Evolutionary conservation across 2,113 vertebrate species (phyloP).

Genomic region (Pseudois nayaur): DNA sequence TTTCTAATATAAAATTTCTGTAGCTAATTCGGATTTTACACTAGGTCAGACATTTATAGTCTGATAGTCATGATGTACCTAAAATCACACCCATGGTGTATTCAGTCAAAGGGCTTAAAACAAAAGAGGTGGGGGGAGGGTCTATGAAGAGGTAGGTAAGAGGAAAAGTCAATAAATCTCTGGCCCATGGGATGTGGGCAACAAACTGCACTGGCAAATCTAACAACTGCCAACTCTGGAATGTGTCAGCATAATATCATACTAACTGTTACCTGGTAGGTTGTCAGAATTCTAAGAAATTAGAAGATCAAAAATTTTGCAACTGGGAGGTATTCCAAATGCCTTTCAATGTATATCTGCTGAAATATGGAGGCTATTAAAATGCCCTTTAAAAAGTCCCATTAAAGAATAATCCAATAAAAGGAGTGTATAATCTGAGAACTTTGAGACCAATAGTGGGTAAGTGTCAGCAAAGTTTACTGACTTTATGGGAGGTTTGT

Average conservation of each 20-base stretch:
- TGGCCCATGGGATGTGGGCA: constrained; percentile 61
- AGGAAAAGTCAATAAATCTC: constrained; percentile 71
- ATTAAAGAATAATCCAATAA: constrained; percentile 76
- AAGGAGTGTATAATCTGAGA: constrained; percentile 61
- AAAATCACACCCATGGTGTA: neutral
- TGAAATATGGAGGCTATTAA: constrained; percentile 75
- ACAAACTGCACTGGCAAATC: constrained; percentile 53
- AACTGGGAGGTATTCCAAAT: constrained; percentile 69
- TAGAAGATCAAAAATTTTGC: constrained; percentile 68
- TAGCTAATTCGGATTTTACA: neutral
- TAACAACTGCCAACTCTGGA: constrained; percentile 73
- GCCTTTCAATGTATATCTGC: constrained; percentile 63
- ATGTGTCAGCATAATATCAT: constrained; percentile 71
- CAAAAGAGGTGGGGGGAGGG: neutral
- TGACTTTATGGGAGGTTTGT: neutral
- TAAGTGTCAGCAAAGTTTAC: neutral
- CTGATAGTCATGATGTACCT: neutral
- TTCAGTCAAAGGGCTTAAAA: constrained; percentile 30
- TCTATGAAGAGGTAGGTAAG: constrained; percentile 36
- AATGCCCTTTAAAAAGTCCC: constrained; percentile 63
- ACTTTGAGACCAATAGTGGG: neutral
- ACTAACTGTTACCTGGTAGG: constrained; percentile 78
- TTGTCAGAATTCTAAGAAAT: constrained; percentile 77
- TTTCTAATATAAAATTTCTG: neutral
- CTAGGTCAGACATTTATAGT: neutral